A percentile compares a stretch with the other conserved stretches of the same genome.
Conservation (phyloP, 2,797 vertebrate species). For the Xenops minutus region DNA sequence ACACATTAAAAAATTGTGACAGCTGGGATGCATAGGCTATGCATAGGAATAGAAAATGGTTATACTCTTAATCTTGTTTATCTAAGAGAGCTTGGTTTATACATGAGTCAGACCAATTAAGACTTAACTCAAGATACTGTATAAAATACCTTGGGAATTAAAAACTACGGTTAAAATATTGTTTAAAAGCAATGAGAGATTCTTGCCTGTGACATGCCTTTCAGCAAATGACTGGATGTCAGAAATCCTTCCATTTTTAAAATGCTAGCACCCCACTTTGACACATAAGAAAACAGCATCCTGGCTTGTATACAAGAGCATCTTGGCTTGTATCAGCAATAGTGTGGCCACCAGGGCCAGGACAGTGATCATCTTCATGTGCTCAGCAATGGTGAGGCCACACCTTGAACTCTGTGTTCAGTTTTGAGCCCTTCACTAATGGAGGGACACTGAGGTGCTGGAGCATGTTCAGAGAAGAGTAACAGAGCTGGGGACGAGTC, state of each 20-base stretch:
- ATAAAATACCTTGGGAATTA: not conserved
- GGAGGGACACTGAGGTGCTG: not conserved
- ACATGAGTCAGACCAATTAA: not conserved
- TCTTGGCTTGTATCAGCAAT: accelerated
- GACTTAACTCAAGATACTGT: not conserved
- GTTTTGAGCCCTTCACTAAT: accelerated
- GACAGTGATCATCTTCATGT: accelerated
- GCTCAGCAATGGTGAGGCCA: accelerated
- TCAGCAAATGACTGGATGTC: not conserved
- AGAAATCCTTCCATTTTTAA: not conserved
- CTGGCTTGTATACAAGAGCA: not conserved
- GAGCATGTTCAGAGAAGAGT: accelerated
- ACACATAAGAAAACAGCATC: not conserved
- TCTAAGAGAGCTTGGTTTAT: not conserved
- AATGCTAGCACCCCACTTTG: not conserved
- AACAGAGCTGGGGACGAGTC: accelerated
- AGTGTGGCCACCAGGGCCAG: not conserved
- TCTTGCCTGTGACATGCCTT: not conserved
- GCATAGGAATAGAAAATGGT: not conserved
- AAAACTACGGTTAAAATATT: not conserved
- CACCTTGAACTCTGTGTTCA: accelerated
- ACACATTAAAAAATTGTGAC: not conserved
- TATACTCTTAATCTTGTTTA: not conserved
- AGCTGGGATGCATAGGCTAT: not conserved
- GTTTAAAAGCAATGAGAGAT: not conserved